These are phyloP conservation scores for Lepeophtheirus salmonis DNA, from an alignment of 1,140 invertebrate genomes.

Conservation along the genomic window DNA sequence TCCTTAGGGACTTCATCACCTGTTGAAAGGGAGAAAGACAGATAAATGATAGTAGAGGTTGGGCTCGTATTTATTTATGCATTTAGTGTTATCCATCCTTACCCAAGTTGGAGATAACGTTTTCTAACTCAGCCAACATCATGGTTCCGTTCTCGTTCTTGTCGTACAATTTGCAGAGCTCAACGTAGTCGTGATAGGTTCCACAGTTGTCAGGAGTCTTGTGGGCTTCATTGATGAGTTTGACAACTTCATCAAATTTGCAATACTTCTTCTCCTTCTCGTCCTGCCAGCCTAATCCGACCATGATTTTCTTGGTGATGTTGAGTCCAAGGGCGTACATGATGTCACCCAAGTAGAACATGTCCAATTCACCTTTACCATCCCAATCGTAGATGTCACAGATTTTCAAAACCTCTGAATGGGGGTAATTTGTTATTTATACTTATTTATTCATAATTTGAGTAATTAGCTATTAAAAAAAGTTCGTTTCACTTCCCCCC, in stretches of 20 bases:
- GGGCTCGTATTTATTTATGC: too few relatives aligned
- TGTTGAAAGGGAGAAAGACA: constrained; percentile 31
- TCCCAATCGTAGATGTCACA: constrained; percentile 54
- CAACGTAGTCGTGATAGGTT: constrained; percentile 90
- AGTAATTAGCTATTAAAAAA: too few relatives aligned
- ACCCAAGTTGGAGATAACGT: constrained; percentile 84
- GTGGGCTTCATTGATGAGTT: constrained; percentile 43
- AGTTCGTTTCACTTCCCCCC: too few relatives aligned
- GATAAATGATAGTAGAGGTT: too few relatives aligned
- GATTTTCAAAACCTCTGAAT: constrained; percentile 13
- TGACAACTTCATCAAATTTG: constrained; percentile 16
- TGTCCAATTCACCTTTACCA: constrained; percentile 55
- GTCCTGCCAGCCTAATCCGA: constrained; percentile 79
- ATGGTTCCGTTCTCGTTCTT: constrained; percentile 90
- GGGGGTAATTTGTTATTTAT: too few relatives aligned
- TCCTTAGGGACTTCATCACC: constrained; percentile 65
- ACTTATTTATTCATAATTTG: too few relatives aligned
- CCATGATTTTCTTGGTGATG: constrained; percentile 67
- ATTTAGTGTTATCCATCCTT: too few relatives aligned
- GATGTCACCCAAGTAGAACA: constrained; percentile 62
- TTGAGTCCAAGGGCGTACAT: constrained; percentile 75
- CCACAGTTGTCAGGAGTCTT: constrained; percentile 93
- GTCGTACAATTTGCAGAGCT: constrained; percentile 96
- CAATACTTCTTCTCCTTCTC: constrained; percentile 54
- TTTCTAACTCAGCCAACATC: constrained; percentile 82